phyloP scores from a whole-genome alignment of 2,797 vertebrate genomes.

The Uromys caudimaculatus region DNA sequence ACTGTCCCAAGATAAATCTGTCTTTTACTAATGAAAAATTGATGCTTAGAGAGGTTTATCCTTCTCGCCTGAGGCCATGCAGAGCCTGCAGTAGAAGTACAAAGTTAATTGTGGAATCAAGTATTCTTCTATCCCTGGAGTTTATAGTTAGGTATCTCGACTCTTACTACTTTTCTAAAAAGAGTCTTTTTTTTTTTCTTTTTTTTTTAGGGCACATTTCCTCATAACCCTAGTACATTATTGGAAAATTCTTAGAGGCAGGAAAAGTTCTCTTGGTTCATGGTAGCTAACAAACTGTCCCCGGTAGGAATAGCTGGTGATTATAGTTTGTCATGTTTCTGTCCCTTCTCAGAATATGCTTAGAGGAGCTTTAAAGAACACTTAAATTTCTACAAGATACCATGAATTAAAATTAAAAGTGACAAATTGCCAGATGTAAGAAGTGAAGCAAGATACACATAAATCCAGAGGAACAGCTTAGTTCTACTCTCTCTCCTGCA shows the following conservation, averaged over 20 bases:
- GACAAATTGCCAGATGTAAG: background rate
- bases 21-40: constrained; percentile 70
- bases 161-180: constrained; percentile 42
- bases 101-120: constrained; percentile 69
- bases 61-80: constrained; percentile 53
- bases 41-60: constrained; percentile 61
- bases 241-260: constrained; percentile 57
- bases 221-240: background rate
- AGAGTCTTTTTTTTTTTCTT: constrained; percentile 33
- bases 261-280: constrained; percentile 34
- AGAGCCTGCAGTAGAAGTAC: constrained; percentile 67
- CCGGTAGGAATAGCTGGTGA: background rate
- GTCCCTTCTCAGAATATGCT: constrained; percentile 21
- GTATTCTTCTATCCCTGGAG: constrained; percentile 59
- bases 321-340: background rate
- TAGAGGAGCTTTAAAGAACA: background rate
- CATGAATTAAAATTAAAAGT: background rate
- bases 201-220: constrained; percentile 1
- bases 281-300: background rate
- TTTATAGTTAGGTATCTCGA: constrained; percentile 38
- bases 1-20: constrained; percentile 49
- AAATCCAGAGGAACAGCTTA: background rate
- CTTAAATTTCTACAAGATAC: background rate
- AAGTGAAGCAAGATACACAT: background rate
- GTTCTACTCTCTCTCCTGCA: background rate